phyloP scores from a whole-genome alignment of 2,888 invertebrate genomes.

The Limnephilus lunatus region DNA sequence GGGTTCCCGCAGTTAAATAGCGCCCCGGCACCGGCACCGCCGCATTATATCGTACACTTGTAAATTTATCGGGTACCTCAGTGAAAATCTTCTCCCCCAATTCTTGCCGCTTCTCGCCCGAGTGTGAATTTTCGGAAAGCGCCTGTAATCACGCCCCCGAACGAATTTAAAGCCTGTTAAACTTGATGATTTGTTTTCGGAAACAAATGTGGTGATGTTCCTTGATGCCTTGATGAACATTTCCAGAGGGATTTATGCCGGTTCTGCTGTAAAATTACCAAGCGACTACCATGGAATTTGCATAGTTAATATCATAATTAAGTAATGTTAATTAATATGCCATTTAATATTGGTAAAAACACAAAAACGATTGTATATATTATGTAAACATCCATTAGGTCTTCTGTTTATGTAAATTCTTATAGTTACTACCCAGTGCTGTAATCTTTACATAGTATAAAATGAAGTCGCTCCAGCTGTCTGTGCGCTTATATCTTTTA shows the following conservation, averaged over 20 bases:
- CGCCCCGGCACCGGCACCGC: conserved; percentile 40
- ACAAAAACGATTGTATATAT: not conserved
- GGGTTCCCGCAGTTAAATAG: conserved; percentile 62
- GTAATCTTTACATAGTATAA: too few species aligned
- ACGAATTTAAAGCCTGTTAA: conserved; percentile 49
- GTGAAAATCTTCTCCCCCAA: conserved; percentile 55
- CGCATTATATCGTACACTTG: conserved; percentile 59
- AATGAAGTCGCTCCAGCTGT: too few species aligned
- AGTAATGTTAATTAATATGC: not conserved
- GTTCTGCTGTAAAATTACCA: not conserved
- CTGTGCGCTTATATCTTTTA: too few species aligned
- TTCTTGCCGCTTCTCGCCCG: conserved; percentile 10
- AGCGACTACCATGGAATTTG: not conserved
- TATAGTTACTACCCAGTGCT: not conserved
- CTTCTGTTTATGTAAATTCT: not conserved
- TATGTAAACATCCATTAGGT: not conserved
- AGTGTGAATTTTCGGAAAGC: conserved; percentile 51
- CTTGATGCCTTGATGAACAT: conserved; percentile 25
- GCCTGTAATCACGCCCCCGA: conserved; percentile 53
- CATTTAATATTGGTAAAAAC: not conserved
- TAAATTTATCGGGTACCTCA: conserved; percentile 56
- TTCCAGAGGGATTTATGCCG: not conserved
- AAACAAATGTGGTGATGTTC: conserved; percentile 54
- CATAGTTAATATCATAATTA: not conserved
- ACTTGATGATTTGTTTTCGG: conserved; percentile 55